Base-by-base conservation (phyloP, 2,888 invertebrate genomes). In the Dryadula phaetusa region DNA sequence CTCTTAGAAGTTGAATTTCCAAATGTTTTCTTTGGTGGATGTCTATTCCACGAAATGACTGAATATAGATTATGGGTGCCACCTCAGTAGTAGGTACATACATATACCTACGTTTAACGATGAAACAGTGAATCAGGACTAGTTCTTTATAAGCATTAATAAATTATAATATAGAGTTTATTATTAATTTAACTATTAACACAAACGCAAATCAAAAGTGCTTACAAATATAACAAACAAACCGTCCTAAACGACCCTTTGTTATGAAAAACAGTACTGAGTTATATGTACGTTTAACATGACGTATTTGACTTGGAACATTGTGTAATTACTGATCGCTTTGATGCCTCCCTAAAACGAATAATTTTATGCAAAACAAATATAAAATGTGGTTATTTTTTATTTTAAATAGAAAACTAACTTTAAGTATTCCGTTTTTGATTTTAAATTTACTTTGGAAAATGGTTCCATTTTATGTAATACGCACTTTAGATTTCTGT, bases 191-290 rank as follows among this genome's bases (percentile, higher is more conserved):
- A n/a, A n/a, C n/a, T n/a, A n/a, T n/a, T n/a, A n/a, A n/a, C n/a
- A n/a, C n/a, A 49, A 49, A 58, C 37, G 37, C 49, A 54, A 64
- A 58, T 58, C 56, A 64, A 64, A 64, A 64, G 40, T 47, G 40
- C 60, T 64, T 47, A 4, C 28, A 46, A 22, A 56, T 46, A 47
- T 46, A 46, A 56, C 34, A 64, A 64, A 47, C 56, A 47, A 47
- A 56, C 62, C 22, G 28, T 58, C 32, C 58, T 52, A 65, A 60
- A 60, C 64, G 64, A 58, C 16, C 58, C 64, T 64, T 64, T 64
- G 64, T 64, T 64, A 49, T 60, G 60, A 56, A 58, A 65, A 65
- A 60, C 60, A 65, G 49, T 42, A 42, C 49, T 49, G 58, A 60
- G 40, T 58, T 60, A 46, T 58, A 64, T 47, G 28, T 64, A 64